Evolutionary conservation across 1,140 invertebrate genomes (phyloP), one percentile per base, ranked within the genome.

Genomic region (Prorops nasuta): DNA sequence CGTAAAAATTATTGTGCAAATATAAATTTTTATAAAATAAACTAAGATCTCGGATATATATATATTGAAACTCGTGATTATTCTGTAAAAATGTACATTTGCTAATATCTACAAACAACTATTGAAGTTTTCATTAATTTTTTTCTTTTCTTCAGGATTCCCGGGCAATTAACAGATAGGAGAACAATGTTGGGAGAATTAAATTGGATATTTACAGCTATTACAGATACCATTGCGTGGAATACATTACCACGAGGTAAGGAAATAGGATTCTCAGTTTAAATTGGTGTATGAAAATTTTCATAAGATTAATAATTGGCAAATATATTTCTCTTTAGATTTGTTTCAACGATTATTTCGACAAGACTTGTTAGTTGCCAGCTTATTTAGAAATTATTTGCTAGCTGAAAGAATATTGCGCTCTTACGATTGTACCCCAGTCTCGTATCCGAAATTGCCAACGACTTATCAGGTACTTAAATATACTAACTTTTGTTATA

Each of bases 191-290:
- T 98, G 49, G 97, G 97, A 44, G 96, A 99, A 80, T 80, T 99
- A 34, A 99, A 99, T 80, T 99, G 97, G 97, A 98, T 99, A 69
- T 99, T 99, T 78, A 99, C 97, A 24, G 97, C 97, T 6, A 98
- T 99, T 44, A 99, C 97, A 2, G 97, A 99, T 74, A 99, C 97
- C n/a, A 98, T 99, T 69, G 97, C 97, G 0, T 99, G 96, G 96
- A 98, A 98, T 70, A 92, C 89, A 34, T 80, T 99, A 50, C 92
- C 94, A 12, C 82, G 85, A 81, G 87, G 87, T 88, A 68, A 60
- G 16, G 39, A 42, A 19, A 49, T n/a, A n/a, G n/a, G n/a, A n/a
- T n/a, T n/a, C n/a, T n/a, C n/a, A n/a, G n/a, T n/a, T n/a, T n/a
- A n/a, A n/a, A n/a, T n/a, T n/a, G n/a, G n/a, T n/a, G n/a, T n/a